Evolutionary conservation across 2,888 invertebrate genomes (phyloP), one percentile per base, ranked within the genome.

Genomic region (Parapristionchus giblindavisi): DNA sequence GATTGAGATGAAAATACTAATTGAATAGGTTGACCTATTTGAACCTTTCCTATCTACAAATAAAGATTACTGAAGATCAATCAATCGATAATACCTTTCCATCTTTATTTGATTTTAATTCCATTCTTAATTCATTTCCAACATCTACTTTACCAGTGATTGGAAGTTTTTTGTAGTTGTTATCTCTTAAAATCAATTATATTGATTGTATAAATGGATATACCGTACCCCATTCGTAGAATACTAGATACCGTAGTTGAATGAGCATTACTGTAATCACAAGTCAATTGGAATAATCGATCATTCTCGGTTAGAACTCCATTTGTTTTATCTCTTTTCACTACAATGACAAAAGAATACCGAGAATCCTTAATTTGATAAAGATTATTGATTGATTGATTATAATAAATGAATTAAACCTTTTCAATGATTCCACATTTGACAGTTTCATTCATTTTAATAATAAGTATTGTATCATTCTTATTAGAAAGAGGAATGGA

Each of bases 21-120:
- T 56, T 71, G 40, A 21, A 71, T 24, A 27, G 56, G 71, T 32
- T 71, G 71, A 24, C 71, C 71, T 2, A 71, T n/a, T 27, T 56
- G 56, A 0, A 71, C 71, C 29, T 36, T 71, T 11, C 34, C 27
- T 36, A 24, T 70, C 70, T 70, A 4, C 21, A 54, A n/a, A 36
- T 17, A 34, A 61, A 14, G 11, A 5, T 24, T 14, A 36, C 11
- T 6, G 14, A 27, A 63, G 40, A n/a, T 8, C 40, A 6, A 32
- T 8, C n/a, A 34, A 3, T 17, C 21, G 17, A 11, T 5, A 21
- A 3, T 8, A 68, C 68, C 34, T 52, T 52, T n/a, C 34, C 68
- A 21, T 68, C 34, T 34, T 38, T 52, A 48, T 34, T 48, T 34
- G 68, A 51, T 52, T 36, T 68, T 52, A 68, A n/a, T 38, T 68